A percentile compares a stretch with the other conserved stretches of the same genome.
These are phyloP conservation scores for Dynastes hyllus DNA, from an alignment of 2,888 invertebrate genomes.

Conservation along the genomic window DNA sequence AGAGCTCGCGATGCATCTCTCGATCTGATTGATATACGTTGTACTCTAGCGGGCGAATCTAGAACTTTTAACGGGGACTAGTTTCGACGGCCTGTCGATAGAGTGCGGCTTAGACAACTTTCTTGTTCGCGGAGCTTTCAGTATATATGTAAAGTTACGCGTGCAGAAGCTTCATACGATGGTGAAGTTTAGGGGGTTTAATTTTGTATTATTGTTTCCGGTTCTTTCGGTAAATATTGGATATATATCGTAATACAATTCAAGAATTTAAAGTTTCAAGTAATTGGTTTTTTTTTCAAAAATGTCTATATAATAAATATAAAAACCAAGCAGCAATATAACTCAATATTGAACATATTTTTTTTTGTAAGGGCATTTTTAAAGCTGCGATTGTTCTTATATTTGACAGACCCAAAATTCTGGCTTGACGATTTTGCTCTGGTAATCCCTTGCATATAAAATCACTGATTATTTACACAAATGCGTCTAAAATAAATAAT, in stretches of 20 bases:
- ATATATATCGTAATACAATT: neutral
- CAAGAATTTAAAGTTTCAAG: too few relatives aligned
- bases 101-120: conserved; percentile 36
- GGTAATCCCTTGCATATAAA: too few relatives aligned
- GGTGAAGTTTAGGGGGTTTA: neutral
- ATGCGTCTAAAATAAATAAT: too few relatives aligned
- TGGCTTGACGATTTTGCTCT: too few relatives aligned
- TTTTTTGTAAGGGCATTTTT: too few relatives aligned
- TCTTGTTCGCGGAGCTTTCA: conserved; percentile 22
- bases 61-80: conserved; percentile 40
- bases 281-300: too few relatives aligned
- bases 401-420: too few relatives aligned
- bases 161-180: neutral
- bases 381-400: too few relatives aligned
- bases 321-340: too few relatives aligned
- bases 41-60: conserved; percentile 44
- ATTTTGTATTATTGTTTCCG: neutral
- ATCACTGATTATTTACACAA: too few relatives aligned
- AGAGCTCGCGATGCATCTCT: conserved; percentile 25
- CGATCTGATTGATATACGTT: conserved; percentile 40
- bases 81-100: conserved; percentile 47
- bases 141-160: neutral
- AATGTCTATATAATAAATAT: too few relatives aligned
- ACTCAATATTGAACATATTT: too few relatives aligned
- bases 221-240: neutral